phyloP scores from a whole-genome alignment of 2,888 invertebrate genomes.

The Lithodes maja region DNA sequence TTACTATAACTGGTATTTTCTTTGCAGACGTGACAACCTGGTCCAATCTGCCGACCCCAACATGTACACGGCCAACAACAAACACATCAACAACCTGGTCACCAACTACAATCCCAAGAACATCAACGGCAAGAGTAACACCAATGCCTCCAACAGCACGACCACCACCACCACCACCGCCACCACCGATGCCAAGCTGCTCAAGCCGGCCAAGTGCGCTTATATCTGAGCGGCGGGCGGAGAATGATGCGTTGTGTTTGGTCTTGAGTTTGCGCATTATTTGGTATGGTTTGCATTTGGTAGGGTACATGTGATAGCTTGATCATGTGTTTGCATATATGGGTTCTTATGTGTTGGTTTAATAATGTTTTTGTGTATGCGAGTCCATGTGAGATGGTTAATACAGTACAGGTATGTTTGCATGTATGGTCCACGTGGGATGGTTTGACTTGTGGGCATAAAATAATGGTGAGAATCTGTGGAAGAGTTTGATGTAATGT shows the following conservation, averaged over 20 bases:
- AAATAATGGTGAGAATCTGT: too few relatives aligned
- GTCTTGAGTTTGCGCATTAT: constrained; percentile 29
- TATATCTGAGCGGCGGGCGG: constrained; percentile 57
- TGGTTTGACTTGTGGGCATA: too few relatives aligned
- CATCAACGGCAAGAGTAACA: constrained; percentile 70
- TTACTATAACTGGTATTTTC: neutral
- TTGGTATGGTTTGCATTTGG: neutral
- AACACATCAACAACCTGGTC: constrained; percentile 70
- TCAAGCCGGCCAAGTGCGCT: constrained; percentile 70
- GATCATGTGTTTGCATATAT: neutral
- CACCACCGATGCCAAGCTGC: constrained; percentile 67
- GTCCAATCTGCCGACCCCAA: constrained; percentile 69
- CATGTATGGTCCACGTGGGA: too few relatives aligned
- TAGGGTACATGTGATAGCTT: too few relatives aligned
- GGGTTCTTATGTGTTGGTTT: neutral
- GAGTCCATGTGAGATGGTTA: too few relatives aligned
- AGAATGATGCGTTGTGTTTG: constrained; percentile 21
- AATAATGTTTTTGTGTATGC: too few relatives aligned
- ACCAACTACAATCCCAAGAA: constrained; percentile 70
- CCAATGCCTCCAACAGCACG: constrained; percentile 64
- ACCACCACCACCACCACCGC: constrained; percentile 58
- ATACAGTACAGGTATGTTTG: too few relatives aligned
- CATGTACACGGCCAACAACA: constrained; percentile 71
- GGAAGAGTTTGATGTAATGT: too few relatives aligned
- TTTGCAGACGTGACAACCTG: constrained; percentile 69